A percentile compares a stretch with the other conserved stretches of the same genome.
Evolutionary conservation across 2,113 vertebrate genomes (phyloP).

Genomic region (Australoheros scitulus): DNA sequence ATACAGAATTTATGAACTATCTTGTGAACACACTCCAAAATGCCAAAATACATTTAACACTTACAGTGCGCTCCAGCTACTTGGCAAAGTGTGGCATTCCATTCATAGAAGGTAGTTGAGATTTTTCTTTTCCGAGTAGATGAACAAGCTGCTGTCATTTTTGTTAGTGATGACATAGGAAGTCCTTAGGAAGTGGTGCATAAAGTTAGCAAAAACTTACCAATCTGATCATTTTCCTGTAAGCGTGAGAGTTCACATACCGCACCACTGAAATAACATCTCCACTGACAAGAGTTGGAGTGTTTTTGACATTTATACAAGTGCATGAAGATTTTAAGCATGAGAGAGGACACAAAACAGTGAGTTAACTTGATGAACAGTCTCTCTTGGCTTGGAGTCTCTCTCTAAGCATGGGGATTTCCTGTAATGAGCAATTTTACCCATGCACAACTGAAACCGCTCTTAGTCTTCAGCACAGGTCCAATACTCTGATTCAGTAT

Average conservation of each 20-base stretch:
- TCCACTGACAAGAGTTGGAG: background rate
- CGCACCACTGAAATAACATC: conserved; percentile 7
- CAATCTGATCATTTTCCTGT: background rate
- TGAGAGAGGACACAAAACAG: conserved; percentile 6
- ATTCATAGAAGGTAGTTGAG: conserved; percentile 16
- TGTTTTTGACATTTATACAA: conserved; percentile 12
- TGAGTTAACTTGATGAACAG: conserved; percentile 13
- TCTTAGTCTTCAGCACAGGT: conserved; percentile 35
- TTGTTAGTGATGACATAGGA: conserved; percentile 38
- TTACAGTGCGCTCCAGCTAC: conserved; percentile 13
- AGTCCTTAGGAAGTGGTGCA: conserved; percentile 7
- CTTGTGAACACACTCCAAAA: conserved; percentile 25
- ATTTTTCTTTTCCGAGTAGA: background rate
- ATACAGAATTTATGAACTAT: conserved; percentile 3
- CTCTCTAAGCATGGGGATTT: conserved; percentile 63
- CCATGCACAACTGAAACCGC: conserved; percentile 49
- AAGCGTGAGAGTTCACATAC: too few species aligned
- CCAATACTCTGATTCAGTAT: conserved; percentile 21
- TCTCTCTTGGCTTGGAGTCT: conserved; percentile 15
- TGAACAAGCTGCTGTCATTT: conserved; percentile 39
- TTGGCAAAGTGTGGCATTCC: conserved; percentile 60
- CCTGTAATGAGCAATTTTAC: conserved; percentile 66
- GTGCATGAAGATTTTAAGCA: background rate
- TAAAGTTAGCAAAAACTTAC: conserved; percentile 12
- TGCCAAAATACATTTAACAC: conserved; percentile 29